These are phyloP conservation scores for Oscheius sp. DNA, from an alignment of 2,888 invertebrate species.

Conservation along the genomic window DNA sequence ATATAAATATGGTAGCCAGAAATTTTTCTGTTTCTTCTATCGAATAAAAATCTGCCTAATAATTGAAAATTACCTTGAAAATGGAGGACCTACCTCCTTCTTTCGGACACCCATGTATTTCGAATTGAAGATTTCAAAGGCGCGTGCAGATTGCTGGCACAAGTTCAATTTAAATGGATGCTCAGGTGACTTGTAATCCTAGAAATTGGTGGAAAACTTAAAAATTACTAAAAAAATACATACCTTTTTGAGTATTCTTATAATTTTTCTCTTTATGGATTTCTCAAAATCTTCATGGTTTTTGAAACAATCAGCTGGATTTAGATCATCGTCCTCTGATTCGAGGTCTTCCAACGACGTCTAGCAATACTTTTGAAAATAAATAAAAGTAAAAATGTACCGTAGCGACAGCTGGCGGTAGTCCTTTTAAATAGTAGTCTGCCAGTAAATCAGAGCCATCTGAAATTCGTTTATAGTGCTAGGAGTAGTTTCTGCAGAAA, in stretches of 20 bases:
- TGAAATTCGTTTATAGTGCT: neutral
- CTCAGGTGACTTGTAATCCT: neutral
- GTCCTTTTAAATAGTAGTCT: neutral
- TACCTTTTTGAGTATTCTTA: neutral
- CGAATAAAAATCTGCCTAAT: too few relatives aligned
- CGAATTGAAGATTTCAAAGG: neutral
- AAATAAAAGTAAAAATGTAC: too few relatives aligned
- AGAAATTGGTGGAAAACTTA: neutral
- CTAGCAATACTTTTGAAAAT: too few relatives aligned
- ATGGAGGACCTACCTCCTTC: too few relatives aligned
- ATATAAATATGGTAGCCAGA: too few relatives aligned
- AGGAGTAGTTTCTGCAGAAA: neutral
- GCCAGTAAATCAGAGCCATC: neutral
- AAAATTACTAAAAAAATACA: too few relatives aligned
- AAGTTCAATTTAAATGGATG: neutral
- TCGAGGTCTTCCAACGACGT: neutral
- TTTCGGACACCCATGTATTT: too few relatives aligned
- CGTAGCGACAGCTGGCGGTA: neutral
- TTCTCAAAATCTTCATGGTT: constrained; percentile 8
- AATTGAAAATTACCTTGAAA: too few relatives aligned
- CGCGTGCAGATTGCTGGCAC: constrained; percentile 2
- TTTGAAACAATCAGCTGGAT: neutral
- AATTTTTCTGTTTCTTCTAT: too few relatives aligned
- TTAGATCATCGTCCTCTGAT: neutral
- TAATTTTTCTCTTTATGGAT: constrained; percentile 1